Percentiles rank a stretch among this genome's conserved stretches.
phyloP scores from a whole-genome alignment of 2,888 invertebrate species.

The Coenonympha glycerion region DNA sequence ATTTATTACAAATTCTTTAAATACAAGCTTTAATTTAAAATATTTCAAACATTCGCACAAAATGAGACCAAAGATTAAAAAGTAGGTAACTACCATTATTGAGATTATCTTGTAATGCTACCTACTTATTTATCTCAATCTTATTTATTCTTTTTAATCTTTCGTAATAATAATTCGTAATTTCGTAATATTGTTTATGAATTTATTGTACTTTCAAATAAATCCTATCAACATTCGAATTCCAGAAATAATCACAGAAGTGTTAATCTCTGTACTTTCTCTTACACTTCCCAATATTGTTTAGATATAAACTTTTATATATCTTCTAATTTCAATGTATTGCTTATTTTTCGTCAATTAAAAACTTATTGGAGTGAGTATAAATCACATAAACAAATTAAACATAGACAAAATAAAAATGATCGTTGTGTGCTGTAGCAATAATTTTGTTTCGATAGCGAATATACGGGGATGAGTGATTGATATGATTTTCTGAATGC shows the following conservation, averaged over 20 bases:
- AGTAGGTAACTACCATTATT: background rate
- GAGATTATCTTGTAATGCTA: background rate
- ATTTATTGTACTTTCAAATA: background rate
- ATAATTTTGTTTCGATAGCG: slow-evolving; percentile 20
- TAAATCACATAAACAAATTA: slow-evolving; percentile 14
- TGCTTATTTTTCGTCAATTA: no score
- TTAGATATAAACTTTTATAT: no score
- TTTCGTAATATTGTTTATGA: background rate
- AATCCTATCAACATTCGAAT: background rate
- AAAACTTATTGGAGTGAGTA: slow-evolving; percentile 1
- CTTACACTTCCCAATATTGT: no score
- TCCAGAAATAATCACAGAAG: no score
- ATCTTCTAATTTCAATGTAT: no score
- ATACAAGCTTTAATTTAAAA: background rate
- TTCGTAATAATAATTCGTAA: background rate
- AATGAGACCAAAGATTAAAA: background rate
- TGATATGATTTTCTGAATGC: background rate
- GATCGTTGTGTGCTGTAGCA: slow-evolving; percentile 21
- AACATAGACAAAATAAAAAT: slow-evolving; percentile 12
- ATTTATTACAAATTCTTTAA: background rate
- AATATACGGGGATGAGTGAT: slow-evolving; percentile 5
- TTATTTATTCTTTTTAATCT: background rate
- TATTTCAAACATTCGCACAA: background rate
- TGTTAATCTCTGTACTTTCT: no score
- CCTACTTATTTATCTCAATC: background rate